Evolutionary conservation across 1,140 invertebrate genomes (phyloP).

Genomic region (Calephelis nemesis): DNA sequence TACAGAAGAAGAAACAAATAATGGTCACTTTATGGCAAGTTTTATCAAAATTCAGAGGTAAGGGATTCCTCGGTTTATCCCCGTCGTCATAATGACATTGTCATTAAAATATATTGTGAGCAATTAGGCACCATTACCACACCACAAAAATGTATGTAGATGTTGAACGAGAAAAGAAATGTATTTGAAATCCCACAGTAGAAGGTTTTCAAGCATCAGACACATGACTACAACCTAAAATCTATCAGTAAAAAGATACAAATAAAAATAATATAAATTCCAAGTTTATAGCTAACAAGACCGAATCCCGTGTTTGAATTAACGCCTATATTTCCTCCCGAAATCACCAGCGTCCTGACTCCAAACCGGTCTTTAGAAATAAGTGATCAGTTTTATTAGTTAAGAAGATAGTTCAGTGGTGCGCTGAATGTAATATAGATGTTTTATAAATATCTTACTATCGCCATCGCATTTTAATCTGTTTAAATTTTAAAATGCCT

Average conservation of each 20-base stretch:
- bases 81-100: no score
- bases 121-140: no score
- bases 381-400: conserved; percentile 53
- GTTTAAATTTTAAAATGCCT: background rate
- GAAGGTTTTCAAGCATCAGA: no score
- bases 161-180: no score
- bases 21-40: no score
- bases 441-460: background rate
- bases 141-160: no score
- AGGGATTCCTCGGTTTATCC: no score
- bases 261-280: conserved; percentile 16
- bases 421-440: background rate
- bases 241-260: background rate
- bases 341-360: conserved; percentile 18
- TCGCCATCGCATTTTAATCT: background rate
- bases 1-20: no score
- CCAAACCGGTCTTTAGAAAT: conserved; percentile 33
- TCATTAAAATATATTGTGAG: no score
- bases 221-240: background rate
- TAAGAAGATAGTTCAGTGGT: conserved; percentile 23
- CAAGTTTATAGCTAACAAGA: conserved; percentile 2
- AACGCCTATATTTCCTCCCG: conserved; percentile 18
- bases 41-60: no score
- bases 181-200: no score
- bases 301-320: conserved; percentile 2